Conservation (phyloP, 1,140 invertebrate genomes). For the Musca vetustissima region DNA sequence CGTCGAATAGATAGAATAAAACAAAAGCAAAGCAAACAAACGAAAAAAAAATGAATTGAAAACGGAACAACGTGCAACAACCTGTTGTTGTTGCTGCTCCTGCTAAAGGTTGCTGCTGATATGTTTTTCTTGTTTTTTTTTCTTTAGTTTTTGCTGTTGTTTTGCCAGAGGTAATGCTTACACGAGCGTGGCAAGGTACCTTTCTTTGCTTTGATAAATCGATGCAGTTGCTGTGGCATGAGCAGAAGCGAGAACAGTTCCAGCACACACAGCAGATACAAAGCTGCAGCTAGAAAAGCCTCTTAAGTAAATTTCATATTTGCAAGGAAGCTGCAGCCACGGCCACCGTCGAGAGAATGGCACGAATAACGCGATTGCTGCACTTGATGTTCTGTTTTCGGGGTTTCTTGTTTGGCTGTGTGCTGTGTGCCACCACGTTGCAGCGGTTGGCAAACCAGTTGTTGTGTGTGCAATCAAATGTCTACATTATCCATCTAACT, state of each 20-base stretch:
- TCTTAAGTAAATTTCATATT: background rate
- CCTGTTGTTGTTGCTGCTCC: constrained; percentile 14
- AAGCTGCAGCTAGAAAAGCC: background rate
- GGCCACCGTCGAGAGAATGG: background rate
- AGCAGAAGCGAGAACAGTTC: background rate
- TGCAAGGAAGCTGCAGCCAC: constrained; percentile 7
- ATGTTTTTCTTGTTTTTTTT: background rate
- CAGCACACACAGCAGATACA: background rate
- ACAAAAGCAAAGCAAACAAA: background rate
- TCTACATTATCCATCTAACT: constrained; percentile 16
- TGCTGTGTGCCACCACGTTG: background rate
- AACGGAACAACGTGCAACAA: constrained; percentile 8
- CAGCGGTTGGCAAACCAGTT: constrained; percentile 6
- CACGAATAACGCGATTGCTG: constrained; percentile 21
- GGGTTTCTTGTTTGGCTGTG: background rate
- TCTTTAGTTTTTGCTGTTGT: background rate
- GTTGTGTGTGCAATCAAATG: background rate
- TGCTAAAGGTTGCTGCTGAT: background rate
- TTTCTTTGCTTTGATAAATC: constrained; percentile 8
- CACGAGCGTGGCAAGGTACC: constrained; percentile 20
- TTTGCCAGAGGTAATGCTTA: constrained; percentile 9
- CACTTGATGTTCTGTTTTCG: constrained; percentile 11
- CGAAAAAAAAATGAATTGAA: background rate
- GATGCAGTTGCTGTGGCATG: background rate
- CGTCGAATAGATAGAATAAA: background rate